phyloP scores from a whole-genome alignment of 2,888 invertebrate species.

The Ptychoptera albimana region DNA sequence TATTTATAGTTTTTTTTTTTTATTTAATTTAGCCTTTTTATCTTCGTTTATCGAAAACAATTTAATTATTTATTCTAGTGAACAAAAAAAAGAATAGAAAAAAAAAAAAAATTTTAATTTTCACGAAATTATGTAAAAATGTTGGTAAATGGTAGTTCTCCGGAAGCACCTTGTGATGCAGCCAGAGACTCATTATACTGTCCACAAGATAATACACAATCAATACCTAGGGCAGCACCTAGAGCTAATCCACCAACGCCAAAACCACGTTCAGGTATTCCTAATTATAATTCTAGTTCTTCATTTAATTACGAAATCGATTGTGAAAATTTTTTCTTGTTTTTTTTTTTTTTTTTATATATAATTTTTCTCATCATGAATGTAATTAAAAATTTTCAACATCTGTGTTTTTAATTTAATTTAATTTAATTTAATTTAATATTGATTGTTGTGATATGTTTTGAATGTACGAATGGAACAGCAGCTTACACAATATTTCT shows the following conservation, averaged over 20 bases:
- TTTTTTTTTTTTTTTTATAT: background rate
- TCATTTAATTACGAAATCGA: background rate
- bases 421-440: background rate
- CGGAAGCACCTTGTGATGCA: slow-evolving; percentile 21
- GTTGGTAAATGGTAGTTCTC: slow-evolving; percentile 13
- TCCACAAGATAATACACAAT: slow-evolving; percentile 19
- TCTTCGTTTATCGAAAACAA: background rate
- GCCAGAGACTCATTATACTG: slow-evolving; percentile 29
- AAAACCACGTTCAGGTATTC: slow-evolving; percentile 28
- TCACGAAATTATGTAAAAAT: slow-evolving; percentile 3
- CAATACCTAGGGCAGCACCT: slow-evolving; percentile 25
- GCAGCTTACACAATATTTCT: too few relatives aligned
- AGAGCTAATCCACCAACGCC: slow-evolving; percentile 26
- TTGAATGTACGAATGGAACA: too few relatives aligned
- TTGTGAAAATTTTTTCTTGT: background rate
- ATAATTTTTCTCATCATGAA: slow-evolving; percentile 26
- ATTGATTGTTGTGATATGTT: background rate
- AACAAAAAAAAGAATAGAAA: background rate
- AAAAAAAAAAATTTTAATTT: background rate
- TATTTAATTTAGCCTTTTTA: too few relatives aligned
- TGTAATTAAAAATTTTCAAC: slow-evolving; percentile 8
- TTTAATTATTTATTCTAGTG: too few relatives aligned
- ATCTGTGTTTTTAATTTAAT: background rate
- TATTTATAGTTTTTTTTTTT: too few relatives aligned
- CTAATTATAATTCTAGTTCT: background rate